phyloP scores from a whole-genome alignment of 2,888 invertebrate genomes.

The Chrysolina haemoptera region DNA sequence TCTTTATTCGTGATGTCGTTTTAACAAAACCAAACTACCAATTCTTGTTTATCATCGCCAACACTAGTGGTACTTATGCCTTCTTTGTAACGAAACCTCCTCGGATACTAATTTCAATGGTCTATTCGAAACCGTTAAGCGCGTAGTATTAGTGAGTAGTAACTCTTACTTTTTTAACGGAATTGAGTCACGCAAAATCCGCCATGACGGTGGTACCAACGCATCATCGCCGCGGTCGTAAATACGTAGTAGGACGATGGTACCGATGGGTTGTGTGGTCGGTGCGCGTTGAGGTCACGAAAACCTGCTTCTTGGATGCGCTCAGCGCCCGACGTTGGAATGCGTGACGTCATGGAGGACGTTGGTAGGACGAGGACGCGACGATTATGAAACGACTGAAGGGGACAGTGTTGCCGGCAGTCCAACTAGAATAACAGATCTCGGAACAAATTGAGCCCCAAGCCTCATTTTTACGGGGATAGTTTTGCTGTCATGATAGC shows the following conservation, averaged over 20 bases:
- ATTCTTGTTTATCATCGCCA: neutral
- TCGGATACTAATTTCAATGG: constrained; percentile 12
- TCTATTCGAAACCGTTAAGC: constrained; percentile 25
- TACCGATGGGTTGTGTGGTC: constrained; percentile 16
- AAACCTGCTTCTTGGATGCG: constrained; percentile 42
- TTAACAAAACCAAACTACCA: neutral
- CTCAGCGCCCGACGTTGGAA: constrained; percentile 53
- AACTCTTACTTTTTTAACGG: constrained; percentile 37
- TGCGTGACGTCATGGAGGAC: constrained; percentile 56
- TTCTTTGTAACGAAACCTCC: neutral
- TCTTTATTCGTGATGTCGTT: no score
- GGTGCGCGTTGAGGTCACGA: constrained; percentile 39
- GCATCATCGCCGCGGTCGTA: neutral
- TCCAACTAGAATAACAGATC: no score
- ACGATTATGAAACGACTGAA: neutral
- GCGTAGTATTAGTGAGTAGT: constrained; percentile 25
- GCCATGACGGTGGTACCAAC: constrained; percentile 3
- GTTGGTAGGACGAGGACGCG: constrained; percentile 32
- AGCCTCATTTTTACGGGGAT: no score
- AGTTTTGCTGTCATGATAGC: no score
- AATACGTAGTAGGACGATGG: constrained; percentile 30
- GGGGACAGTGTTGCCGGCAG: neutral
- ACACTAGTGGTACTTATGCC: neutral
- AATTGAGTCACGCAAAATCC: constrained; percentile 8
- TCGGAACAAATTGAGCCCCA: no score